Conservation (phyloP, 2,888 invertebrate genomes). For the Calameuta pallipes region DNA sequence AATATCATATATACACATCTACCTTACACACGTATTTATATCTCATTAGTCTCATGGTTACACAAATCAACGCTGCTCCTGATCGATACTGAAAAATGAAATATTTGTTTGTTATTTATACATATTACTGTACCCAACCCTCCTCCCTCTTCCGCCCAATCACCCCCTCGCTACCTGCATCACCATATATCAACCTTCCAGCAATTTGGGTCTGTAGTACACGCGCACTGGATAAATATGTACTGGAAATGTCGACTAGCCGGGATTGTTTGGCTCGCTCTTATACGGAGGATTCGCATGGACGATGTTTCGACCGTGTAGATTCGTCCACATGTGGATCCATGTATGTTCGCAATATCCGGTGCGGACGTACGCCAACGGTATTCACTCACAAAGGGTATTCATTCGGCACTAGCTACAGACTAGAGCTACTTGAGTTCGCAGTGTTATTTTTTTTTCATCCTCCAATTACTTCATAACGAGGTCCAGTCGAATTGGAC, state of each 20-base stretch:
- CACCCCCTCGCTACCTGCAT: not conserved
- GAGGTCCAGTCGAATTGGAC: not conserved
- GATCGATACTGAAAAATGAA: not conserved
- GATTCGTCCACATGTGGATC: not conserved
- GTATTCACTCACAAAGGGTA: not conserved
- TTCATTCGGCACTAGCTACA: not conserved
- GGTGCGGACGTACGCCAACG: not conserved
- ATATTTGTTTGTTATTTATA: not conserved
- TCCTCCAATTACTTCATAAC: not conserved
- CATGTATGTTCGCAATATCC: not conserved
- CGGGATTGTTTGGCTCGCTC: not conserved
- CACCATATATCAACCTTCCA: not conserved
- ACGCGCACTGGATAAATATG: not conserved
- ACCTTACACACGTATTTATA: not conserved
- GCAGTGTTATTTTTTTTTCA: not conserved
- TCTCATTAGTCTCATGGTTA: not conserved
- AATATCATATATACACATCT: not conserved
- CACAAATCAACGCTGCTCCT: not conserved
- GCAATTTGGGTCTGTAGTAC: not conserved
- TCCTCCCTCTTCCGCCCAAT: not conserved
- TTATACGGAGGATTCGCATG: not conserved
- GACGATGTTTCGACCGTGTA: not conserved
- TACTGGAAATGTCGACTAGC: not conserved
- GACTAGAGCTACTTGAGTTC: not conserved
- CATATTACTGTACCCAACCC: not conserved